Percentiles rank a stretch among this genome's conserved stretches.
Conservation (phyloP, 2,888 invertebrate genomes). For the Doris montereyensis region DNA sequence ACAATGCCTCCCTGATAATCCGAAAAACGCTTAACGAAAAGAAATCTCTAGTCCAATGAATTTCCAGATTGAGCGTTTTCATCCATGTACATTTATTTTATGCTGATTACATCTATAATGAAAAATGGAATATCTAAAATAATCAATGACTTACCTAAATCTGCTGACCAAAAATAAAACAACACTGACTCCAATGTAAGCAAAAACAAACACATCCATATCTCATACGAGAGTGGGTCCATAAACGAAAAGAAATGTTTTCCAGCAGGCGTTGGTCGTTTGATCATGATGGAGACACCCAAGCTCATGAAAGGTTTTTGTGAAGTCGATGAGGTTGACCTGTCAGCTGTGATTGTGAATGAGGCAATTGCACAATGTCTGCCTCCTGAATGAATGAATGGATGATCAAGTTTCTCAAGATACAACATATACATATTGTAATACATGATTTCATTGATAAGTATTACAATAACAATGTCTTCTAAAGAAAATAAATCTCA, state of each 20-base stretch:
- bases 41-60: too few relatives aligned
- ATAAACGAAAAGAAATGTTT: conserved; percentile 98
- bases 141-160: conserved; percentile 79
- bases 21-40: too few relatives aligned
- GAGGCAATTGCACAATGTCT: conserved; percentile 95
- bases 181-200: conserved; percentile 96
- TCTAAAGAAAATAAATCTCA: too few relatives aligned
- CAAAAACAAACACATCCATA: conserved; percentile 92
- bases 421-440: too few relatives aligned
- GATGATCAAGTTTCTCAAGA: too few relatives aligned
- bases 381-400: conserved; percentile 86
- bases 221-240: conserved; percentile 95
- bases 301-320: conserved; percentile 98
- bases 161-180: conserved; percentile 98
- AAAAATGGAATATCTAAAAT: too few relatives aligned
- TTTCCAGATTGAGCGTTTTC: too few relatives aligned
- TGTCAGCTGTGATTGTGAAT: conserved; percentile 92
- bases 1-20: too few relatives aligned
- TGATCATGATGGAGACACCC: conserved; percentile 95
- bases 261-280: conserved; percentile 90
- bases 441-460: too few relatives aligned
- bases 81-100: too few relatives aligned
- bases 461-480: too few relatives aligned
- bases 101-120: too few relatives aligned
- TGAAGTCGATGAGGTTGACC: conserved; percentile 96